Percentiles rank a stretch among this genome's conserved stretches.
Evolutionary conservation across 92 coral and sea anemone species (phyloP).

Genomic region (Umimayanthus kanabou): DNA sequence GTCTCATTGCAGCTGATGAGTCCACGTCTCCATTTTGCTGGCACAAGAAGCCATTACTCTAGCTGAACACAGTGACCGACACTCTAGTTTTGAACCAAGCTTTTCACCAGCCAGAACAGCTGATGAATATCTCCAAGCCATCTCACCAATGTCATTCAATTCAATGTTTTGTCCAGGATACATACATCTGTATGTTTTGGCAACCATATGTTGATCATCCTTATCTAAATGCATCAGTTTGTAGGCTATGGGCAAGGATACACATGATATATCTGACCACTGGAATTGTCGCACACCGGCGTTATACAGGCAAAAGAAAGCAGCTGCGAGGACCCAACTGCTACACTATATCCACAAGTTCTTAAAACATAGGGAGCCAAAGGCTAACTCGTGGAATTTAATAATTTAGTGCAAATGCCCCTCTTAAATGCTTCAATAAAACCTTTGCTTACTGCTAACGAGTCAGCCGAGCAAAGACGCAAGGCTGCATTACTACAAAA

Average conservation of each 20-base stretch:
- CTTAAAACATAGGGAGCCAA: slow-evolving; percentile 2
- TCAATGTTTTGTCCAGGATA: slow-evolving; percentile 43
- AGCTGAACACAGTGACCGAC: slow-evolving; percentile 50
- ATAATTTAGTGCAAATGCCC: no score
- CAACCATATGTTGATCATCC: slow-evolving; percentile 53
- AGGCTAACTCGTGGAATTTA: no score
- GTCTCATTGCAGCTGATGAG: slow-evolving; percentile 41
- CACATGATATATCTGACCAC: slow-evolving; percentile 23
- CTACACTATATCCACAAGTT: neutral
- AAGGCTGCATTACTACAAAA: no score
- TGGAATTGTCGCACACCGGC: neutral
- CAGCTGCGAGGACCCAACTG: slow-evolving; percentile 10
- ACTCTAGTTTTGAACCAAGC: slow-evolving; percentile 51
- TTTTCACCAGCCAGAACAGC: slow-evolving; percentile 42
- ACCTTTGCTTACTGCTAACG: no score
- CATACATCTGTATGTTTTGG: slow-evolving; percentile 27
- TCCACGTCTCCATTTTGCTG: slow-evolving; percentile 49
- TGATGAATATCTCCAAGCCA: slow-evolving; percentile 25
- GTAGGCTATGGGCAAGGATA: slow-evolving; percentile 20
- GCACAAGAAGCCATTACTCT: slow-evolving; percentile 65
- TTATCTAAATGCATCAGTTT: slow-evolving; percentile 38
- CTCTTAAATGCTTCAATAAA: no score
- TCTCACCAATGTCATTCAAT: slow-evolving; percentile 30
- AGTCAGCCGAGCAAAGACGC: no score
- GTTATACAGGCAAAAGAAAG: slow-evolving; percentile 21